These are phyloP conservation scores for Spodoptera picta DNA, from an alignment of 2,888 invertebrate species.

Conservation along the genomic window DNA sequence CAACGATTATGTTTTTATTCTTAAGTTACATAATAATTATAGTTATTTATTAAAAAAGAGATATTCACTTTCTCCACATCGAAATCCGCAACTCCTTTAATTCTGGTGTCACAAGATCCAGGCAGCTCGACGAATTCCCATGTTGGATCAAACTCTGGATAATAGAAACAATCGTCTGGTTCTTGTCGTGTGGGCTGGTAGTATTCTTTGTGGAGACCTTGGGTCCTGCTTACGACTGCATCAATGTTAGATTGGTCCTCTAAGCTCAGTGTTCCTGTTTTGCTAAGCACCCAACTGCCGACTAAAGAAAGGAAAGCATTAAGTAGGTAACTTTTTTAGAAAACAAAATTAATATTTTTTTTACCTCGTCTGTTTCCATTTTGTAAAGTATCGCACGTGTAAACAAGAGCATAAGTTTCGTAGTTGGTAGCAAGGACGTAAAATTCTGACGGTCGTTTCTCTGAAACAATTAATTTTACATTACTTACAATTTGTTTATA, in stretches of 20 bases:
- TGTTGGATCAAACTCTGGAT: conserved; percentile 67
- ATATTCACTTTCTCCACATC: too few relatives aligned
- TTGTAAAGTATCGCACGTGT: conserved; percentile 71
- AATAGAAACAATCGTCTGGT: conserved; percentile 75
- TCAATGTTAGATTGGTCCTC: conserved; percentile 40
- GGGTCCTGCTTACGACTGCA: not conserved
- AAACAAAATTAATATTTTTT: not conserved
- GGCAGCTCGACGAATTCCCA: conserved; percentile 64
- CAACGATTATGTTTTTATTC: too few relatives aligned
- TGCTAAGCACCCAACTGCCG: conserved; percentile 80
- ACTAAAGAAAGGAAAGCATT: conserved; percentile 60
- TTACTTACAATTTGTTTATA: too few relatives aligned
- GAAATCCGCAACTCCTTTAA: conserved; percentile 30
- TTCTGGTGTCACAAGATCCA: conserved; percentile 69
- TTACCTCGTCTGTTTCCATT: conserved; percentile 72
- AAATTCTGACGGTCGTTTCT: conserved; percentile 58
- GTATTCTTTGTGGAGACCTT: conserved; percentile 54
- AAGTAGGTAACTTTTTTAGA: too few relatives aligned
- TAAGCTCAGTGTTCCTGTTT: conserved; percentile 64
- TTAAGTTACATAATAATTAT: too few relatives aligned
- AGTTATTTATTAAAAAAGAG: too few relatives aligned
- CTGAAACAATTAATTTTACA: conserved; percentile 36
- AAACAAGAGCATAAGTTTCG: conserved; percentile 71
- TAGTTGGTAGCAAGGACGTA: conserved; percentile 79
- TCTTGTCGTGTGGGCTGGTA: conserved; percentile 70